Base-by-base conservation (phyloP, 2,113 vertebrate species). In the Pachycephala philippinensis region DNA sequence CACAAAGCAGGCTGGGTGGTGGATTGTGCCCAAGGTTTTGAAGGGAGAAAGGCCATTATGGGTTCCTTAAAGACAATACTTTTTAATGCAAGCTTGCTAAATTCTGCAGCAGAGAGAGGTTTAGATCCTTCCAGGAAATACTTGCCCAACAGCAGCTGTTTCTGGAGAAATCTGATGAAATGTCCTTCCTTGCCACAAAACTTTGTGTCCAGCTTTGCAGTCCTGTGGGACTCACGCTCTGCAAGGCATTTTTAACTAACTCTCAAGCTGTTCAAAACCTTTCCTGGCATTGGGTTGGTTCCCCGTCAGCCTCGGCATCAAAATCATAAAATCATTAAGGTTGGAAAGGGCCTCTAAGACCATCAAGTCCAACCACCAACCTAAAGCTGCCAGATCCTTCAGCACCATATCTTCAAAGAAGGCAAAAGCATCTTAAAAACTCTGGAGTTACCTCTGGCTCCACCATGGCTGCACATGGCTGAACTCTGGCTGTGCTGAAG, bases 1-100 rank as follows among this genome's bases (percentile, higher is more conserved):
- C 61, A 70, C 56, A 90, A 75, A 83, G 68, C n/a, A 87, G 57
- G 26, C 56, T 91, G 80, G 16, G n/a, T 52, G 71, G 59, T 83
- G 64, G 74, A 81, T 64, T 74, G 31, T 61, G 31, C 53, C 59
- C 63, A 37, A 75, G 31, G 28, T 87, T 89, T 86, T 71, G 65
- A 84, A 83, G 70, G 72, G 33, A 60, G 28, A 60, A 77, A 77
- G 44, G 37, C 47, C 35, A 21, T 61, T 91, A 39, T 77, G 40
- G 16, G 37, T 39, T 72, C 28, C 19, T 68, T 74, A 30, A 44
- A 53, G 44, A 70, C 27, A 60, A 14, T 56, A n/a, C 10, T 70
- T 83, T 77, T 22, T 56, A 90, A 61, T 2, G 1, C 26, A 69
- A 45, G 22, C 56, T 84, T 84, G 57, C 56, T 78, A 68, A 84